Conservation (phyloP, 2,797 vertebrate genomes). For the Basileuterus tristriatus region DNA sequence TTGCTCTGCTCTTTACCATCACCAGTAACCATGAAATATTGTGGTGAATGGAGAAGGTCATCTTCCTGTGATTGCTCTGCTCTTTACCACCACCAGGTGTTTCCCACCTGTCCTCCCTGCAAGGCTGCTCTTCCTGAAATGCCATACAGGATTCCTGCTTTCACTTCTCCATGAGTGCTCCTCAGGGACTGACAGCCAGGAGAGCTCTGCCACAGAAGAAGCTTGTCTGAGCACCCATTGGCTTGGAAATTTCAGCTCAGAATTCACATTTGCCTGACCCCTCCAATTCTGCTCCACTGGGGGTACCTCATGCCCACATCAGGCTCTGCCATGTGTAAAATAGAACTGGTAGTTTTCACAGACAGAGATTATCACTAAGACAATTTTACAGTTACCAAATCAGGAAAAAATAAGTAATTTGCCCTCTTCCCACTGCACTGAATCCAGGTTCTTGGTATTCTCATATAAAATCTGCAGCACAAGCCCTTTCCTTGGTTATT, state of each 20-base stretch:
- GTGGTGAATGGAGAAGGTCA: background rate
- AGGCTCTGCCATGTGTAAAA: background rate
- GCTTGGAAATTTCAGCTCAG: background rate
- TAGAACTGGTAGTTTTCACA: background rate
- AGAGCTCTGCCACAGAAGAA: background rate
- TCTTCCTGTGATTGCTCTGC: background rate
- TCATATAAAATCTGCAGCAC: background rate
- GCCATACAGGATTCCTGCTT: background rate
- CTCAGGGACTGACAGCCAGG: background rate
- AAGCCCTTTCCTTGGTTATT: background rate
- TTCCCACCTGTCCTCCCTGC: background rate
- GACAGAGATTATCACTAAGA: background rate
- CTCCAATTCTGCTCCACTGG: background rate
- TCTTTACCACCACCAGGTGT: background rate
- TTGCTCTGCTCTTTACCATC: background rate
- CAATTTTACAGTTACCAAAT: background rate
- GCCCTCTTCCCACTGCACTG: background rate
- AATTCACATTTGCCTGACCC: background rate
- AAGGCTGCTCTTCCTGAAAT: background rate
- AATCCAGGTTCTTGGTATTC: background rate
- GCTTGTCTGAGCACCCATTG: rapidly evolving
- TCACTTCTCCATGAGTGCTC: background rate
- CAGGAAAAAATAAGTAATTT: background rate
- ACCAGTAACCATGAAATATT: background rate
- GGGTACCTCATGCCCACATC: background rate